A percentile compares a stretch with the other conserved stretches of the same genome.
These are phyloP conservation scores for Chrysolina oricalcia DNA, from an alignment of 2,888 invertebrate genomes.

Conservation along the genomic window DNA sequence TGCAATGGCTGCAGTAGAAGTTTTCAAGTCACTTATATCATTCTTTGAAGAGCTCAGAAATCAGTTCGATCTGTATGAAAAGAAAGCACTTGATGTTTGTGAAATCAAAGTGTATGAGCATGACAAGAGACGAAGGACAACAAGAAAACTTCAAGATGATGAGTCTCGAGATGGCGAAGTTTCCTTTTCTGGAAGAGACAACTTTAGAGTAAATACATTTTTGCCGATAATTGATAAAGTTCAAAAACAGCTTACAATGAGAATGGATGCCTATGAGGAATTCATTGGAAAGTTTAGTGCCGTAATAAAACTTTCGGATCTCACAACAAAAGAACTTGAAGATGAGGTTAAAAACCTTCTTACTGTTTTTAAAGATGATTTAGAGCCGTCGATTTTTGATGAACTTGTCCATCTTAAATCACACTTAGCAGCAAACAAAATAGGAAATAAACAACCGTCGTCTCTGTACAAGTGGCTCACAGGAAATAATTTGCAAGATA, in stretches of 20 bases:
- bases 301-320: conserved; percentile 24
- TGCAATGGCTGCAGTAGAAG: conserved; percentile 17
- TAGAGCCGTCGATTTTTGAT: too few relatives aligned
- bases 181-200: conserved; percentile 29
- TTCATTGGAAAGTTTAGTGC: conserved; percentile 21
- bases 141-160: conserved; percentile 31
- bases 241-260: conserved; percentile 28
- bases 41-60: conserved; percentile 33
- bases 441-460: too few relatives aligned
- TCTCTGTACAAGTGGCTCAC: too few relatives aligned
- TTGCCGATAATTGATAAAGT: conserved; percentile 29
- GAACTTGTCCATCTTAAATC: too few relatives aligned
- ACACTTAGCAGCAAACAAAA: too few relatives aligned
- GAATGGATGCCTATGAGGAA: conserved; percentile 29
- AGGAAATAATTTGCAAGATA: too few relatives aligned
- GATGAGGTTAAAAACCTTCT: conserved; percentile 2
- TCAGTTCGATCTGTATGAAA: conserved; percentile 32
- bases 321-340: conserved; percentile 27
- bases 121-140: conserved; percentile 24
- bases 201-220: not conserved
- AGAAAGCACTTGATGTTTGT: conserved; percentile 28
- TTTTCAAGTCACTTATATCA: conserved; percentile 20
- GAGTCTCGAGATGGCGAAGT: too few relatives aligned
- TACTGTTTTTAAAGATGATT: too few relatives aligned
- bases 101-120: conserved; percentile 23